Percentiles rank a stretch among this genome's conserved stretches.
Evolutionary conservation across 2,113 vertebrate species (phyloP).

Genomic region (Romanogobio albipinnatus): DNA sequence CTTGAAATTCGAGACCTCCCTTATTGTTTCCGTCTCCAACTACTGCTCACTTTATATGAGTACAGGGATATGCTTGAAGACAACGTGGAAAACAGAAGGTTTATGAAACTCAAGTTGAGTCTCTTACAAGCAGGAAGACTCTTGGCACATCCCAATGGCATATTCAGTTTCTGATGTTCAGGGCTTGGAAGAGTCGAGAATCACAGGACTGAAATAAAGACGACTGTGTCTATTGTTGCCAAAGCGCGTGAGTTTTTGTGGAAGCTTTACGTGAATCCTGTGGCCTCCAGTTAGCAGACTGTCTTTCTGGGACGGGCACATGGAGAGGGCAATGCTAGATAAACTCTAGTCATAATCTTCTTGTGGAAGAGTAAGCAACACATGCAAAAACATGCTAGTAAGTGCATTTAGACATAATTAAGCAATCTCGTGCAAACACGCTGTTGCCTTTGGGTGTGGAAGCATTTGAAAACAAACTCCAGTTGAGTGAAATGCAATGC

Average conservation of each 20-base stretch:
- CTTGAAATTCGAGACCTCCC: conserved; percentile 63
- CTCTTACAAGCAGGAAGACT: conserved; percentile 20
- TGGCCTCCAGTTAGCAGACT: conserved; percentile 28
- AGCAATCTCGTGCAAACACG: conserved; percentile 15
- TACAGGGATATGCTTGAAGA: conserved; percentile 40
- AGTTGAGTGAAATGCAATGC: conserved; percentile 11
- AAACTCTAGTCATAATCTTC: neutral
- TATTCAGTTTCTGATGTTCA: conserved; percentile 10
- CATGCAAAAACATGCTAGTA: conserved; percentile 27
- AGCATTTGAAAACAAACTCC: conserved; percentile 60
- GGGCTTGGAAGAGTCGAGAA: conserved; percentile 19
- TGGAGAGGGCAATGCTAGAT: neutral
- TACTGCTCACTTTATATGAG: conserved; percentile 17
- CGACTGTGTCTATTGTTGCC: conserved; percentile 41
- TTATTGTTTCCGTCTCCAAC: conserved; percentile 35
- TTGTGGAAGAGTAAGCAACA: neutral
- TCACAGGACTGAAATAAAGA: conserved; percentile 31
- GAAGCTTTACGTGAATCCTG: neutral
- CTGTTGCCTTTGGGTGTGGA: conserved; percentile 58
- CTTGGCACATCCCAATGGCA: conserved; percentile 26
- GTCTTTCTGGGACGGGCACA: neutral
- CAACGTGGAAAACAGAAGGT: conserved; percentile 22
- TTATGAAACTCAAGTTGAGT: conserved; percentile 54
- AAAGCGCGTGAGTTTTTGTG: conserved; percentile 24
- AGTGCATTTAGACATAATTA: conserved; percentile 10